phyloP scores from a whole-genome alignment of 2,888 invertebrate species.

The Keiferia lycopersicella region DNA sequence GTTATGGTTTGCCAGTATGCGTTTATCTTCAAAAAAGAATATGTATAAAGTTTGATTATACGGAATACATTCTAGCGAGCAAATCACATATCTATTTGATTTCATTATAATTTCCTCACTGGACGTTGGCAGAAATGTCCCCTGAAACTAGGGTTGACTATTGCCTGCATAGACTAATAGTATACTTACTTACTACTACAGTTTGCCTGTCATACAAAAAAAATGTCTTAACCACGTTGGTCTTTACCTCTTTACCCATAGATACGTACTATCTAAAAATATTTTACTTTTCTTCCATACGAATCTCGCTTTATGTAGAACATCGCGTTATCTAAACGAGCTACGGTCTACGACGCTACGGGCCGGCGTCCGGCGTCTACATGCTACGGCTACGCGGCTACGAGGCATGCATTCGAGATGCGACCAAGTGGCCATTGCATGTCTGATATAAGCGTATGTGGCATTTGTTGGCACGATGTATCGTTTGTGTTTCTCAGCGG shows the following conservation, averaged over 20 bases:
- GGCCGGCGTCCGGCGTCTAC: conserved; percentile 5
- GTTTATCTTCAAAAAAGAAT: not conserved
- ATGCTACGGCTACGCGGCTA: conserved; percentile 18
- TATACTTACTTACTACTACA: too few species aligned
- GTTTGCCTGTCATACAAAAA: too few species aligned
- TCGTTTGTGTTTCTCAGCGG: not conserved
- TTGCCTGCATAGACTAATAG: too few species aligned
- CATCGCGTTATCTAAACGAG: conserved; percentile 12
- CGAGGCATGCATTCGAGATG: conserved; percentile 30
- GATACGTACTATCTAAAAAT: too few species aligned
- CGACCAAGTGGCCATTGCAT: conserved; percentile 19
- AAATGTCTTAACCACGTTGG: not conserved
- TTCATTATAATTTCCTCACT: too few species aligned
- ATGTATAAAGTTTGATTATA: not conserved
- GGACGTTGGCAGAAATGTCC: too few species aligned
- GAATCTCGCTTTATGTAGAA: not conserved
- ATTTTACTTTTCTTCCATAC: not conserved
- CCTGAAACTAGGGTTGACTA: too few species aligned
- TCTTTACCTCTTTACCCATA: too few species aligned
- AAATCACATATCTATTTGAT: too few species aligned
- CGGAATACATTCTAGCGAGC: too few species aligned
- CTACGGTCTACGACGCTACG: conserved; percentile 15
- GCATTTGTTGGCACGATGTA: conserved; percentile 15
- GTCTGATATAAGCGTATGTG: conserved; percentile 1
- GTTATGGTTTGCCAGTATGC: conserved; percentile 8